Percentiles rank a stretch among this genome's conserved stretches.
These are phyloP conservation scores for Onychomys arenicola DNA, from an alignment of 2,797 vertebrate genomes.

Conservation along the genomic window DNA sequence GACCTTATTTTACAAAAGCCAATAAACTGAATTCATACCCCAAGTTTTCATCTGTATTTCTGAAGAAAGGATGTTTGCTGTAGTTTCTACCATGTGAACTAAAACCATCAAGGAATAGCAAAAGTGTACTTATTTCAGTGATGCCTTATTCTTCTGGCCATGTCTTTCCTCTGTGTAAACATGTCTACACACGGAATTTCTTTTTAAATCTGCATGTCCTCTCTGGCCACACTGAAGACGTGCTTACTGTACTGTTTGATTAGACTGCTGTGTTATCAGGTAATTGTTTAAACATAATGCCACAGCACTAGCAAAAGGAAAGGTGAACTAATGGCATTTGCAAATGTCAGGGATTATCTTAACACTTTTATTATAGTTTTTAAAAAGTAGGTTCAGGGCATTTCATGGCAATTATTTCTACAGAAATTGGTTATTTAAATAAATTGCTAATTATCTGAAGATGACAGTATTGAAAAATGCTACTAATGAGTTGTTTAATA, in stretches of 20 bases:
- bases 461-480: slow-evolving; percentile 89
- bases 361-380: slow-evolving; percentile 94
- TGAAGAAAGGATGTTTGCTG: not conserved
- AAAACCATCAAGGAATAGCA: not conserved
- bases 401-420: slow-evolving; percentile 92
- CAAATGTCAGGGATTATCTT: slow-evolving; percentile 95
- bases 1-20: not conserved
- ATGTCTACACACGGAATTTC: slow-evolving; percentile 75
- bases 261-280: slow-evolving; percentile 89
- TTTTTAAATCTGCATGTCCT: slow-evolving; percentile 84
- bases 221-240: slow-evolving; percentile 85
- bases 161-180: slow-evolving; percentile 77
- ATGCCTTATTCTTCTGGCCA: not conserved
- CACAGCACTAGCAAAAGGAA: slow-evolving; percentile 91
- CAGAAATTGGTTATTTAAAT: slow-evolving; percentile 92
- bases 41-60: slow-evolving; percentile 6
- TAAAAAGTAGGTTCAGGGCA: slow-evolving; percentile 91
- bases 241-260: slow-evolving; percentile 88
- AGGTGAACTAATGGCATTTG: slow-evolving; percentile 94
- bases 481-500: slow-evolving; percentile 88
- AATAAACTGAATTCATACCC: not conserved
- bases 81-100: not conserved
- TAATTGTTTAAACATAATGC: slow-evolving; percentile 94
- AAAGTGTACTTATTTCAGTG: slow-evolving; percentile 44
- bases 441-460: slow-evolving; percentile 92